Evolutionary conservation across 2,888 invertebrate species (phyloP).

Genomic region (Lumbricus terrestris): DNA sequence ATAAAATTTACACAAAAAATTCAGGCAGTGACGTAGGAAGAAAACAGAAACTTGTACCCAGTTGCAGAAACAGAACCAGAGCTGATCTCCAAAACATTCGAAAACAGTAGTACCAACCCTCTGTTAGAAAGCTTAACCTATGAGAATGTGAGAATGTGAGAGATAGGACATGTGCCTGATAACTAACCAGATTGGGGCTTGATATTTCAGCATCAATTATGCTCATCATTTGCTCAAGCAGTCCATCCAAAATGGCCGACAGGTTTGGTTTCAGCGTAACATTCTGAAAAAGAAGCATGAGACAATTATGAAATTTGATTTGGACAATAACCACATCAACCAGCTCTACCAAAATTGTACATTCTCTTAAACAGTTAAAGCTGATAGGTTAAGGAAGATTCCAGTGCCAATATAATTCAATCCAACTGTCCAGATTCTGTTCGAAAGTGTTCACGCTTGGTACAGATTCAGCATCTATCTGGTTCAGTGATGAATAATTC

Average conservation of each 20-base stretch:
- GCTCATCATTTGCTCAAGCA: not conserved
- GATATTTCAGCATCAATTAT: not conserved
- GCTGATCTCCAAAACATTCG: not conserved
- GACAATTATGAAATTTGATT: not conserved
- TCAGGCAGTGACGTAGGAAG: not conserved
- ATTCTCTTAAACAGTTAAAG: no score
- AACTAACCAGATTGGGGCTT: not conserved
- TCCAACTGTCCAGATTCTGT: no score
- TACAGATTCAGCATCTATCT: no score
- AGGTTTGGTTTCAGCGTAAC: not conserved
- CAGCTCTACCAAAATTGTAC: not conserved
- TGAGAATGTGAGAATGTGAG: not conserved
- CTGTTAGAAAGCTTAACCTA: not conserved
- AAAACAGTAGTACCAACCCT: not conserved
- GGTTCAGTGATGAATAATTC: no score
- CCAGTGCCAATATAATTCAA: no score
- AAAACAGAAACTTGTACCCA: not conserved
- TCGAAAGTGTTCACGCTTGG: no score
- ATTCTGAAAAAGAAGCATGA: not conserved
- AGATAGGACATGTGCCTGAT: not conserved
- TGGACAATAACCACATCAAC: not conserved
- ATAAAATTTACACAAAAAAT: not conserved
- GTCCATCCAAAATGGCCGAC: slow-evolving; percentile 7
- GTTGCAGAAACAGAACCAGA: not conserved
- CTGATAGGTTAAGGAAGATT: no score